These are phyloP conservation scores for Drosophila willistoni DNA, from an alignment of 1,140 invertebrate species.

Conservation along the genomic window DNA sequence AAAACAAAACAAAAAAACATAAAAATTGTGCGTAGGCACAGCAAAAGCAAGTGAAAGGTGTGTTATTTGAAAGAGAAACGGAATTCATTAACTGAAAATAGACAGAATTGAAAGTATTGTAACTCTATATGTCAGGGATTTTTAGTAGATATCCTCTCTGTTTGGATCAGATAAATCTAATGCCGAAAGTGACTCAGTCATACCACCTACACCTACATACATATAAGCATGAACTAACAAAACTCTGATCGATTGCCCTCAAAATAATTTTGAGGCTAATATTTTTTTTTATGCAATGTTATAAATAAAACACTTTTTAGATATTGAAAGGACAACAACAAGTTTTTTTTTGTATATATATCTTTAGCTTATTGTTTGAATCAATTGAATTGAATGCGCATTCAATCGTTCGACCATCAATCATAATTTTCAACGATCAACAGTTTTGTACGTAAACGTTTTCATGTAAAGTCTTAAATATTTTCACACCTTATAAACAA, in stretches of 20 bases:
- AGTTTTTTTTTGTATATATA: conserved; percentile 49
- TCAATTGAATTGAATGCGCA: conserved; percentile 52
- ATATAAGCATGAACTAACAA: conserved; percentile 61
- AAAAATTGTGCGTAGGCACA: conserved; percentile 59
- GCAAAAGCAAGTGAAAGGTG: conserved; percentile 65
- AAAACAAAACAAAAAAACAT: conserved; percentile 43
- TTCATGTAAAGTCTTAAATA: conserved; percentile 81
- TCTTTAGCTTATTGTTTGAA: conserved; percentile 4
- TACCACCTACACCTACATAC: conserved; percentile 26
- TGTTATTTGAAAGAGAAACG: conserved; percentile 45
- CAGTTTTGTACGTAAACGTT: conserved; percentile 81
- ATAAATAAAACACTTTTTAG: conserved; percentile 25
- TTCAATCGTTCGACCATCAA: conserved; percentile 77
- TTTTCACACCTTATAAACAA: conserved; percentile 83
- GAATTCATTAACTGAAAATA: neutral
- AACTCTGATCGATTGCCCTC: conserved; percentile 69
- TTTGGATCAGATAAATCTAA: conserved; percentile 35
- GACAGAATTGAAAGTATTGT: conserved; percentile 2
- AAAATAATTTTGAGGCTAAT: conserved; percentile 61
- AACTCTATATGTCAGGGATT: neutral
- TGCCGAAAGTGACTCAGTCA: conserved; percentile 47
- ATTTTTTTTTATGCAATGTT: conserved; percentile 57
- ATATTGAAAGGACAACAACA: conserved; percentile 66
- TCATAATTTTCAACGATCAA: conserved; percentile 83
- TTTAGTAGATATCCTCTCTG: neutral